phyloP scores from a whole-genome alignment of 2,797 vertebrate genomes.

The Halcyon badia region DNA sequence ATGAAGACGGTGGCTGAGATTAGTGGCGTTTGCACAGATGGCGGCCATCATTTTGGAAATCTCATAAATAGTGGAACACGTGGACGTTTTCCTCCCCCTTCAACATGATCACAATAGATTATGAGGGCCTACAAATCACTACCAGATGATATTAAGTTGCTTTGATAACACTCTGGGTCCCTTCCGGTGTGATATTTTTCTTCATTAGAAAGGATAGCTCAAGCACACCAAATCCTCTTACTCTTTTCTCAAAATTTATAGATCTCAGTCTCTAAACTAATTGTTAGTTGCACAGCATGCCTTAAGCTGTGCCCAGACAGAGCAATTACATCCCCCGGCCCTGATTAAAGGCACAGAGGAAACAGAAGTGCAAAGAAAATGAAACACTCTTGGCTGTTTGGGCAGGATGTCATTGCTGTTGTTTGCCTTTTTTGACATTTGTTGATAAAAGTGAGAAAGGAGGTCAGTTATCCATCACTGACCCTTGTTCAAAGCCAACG shows the following conservation, averaged over 20 bases:
- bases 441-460: constrained; percentile 62
- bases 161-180: constrained; percentile 86
- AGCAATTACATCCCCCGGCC: constrained; percentile 90
- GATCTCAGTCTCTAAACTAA: constrained; percentile 86
- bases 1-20: constrained; percentile 74
- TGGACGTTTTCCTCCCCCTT: constrained; percentile 67
- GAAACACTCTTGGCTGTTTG: constrained; percentile 87
- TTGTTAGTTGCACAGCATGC: constrained; percentile 85
- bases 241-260: constrained; percentile 83
- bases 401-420: constrained; percentile 85
- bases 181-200: constrained; percentile 86
- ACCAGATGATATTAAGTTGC: constrained; percentile 90
- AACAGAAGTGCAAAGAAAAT: constrained; percentile 88
- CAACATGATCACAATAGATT: constrained; percentile 86
- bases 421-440: constrained; percentile 69
- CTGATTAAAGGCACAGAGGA: constrained; percentile 86
- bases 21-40: constrained; percentile 89
- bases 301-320: constrained; percentile 83
- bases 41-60: constrained; percentile 83
- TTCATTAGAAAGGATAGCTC: constrained; percentile 84
- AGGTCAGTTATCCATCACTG: constrained; percentile 68
- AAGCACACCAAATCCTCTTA: constrained; percentile 82
- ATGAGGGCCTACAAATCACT: constrained; percentile 86
- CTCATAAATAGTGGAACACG: constrained; percentile 83
- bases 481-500: constrained; percentile 56